Evolutionary conservation across 2,888 invertebrate species (phyloP), one percentile per base, ranked within the genome.

Genomic region (Mongoloraphidia duomilia): DNA sequence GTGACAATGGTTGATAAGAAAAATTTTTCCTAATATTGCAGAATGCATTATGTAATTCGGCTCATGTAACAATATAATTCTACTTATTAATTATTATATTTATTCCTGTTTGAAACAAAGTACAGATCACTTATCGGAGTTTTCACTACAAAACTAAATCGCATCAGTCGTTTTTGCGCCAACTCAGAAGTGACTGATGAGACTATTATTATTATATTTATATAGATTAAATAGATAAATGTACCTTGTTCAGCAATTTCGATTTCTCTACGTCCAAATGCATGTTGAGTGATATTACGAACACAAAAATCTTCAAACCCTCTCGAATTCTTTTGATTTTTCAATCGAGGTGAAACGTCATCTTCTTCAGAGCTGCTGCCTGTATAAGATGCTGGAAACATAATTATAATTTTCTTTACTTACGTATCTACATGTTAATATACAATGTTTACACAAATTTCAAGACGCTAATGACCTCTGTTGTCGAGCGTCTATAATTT

Each of bases 181-280:
- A 17, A 17, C 17, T 17, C 17, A 4, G 4, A 17, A 17, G n/a
- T n/a, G n/a, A 2, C 4, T 2, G 26, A 5, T 26, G 26, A 26
- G 26, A 26, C 3, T 2, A 17, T 4, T 17, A 17, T 4, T 40
- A 34, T 36, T 37, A 37, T 35, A 36, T 12, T 35, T 46, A 42
- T 8, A 12, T 1, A 14, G 10, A n/a, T 34, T 33, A 26, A 26
- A 26, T 26, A 26, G 6, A 26, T 6, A 26, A 26, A 38, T 17
- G 54, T 63, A 81, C 82, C 82, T 72, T 96, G 95, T 63, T 97
- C 95, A 1, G 96, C 96, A 54, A 97, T 95, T 73, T 97, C 94
- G 55, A 97, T 96, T 74, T 97, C 97, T 39, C 95, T 69, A 34
- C 96, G 75, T 0, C 97, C 97, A 63, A 94, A 95, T 0, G 89